These are phyloP conservation scores for Noctua janthina DNA, from an alignment of 2,888 invertebrate species.

Conservation along the genomic window DNA sequence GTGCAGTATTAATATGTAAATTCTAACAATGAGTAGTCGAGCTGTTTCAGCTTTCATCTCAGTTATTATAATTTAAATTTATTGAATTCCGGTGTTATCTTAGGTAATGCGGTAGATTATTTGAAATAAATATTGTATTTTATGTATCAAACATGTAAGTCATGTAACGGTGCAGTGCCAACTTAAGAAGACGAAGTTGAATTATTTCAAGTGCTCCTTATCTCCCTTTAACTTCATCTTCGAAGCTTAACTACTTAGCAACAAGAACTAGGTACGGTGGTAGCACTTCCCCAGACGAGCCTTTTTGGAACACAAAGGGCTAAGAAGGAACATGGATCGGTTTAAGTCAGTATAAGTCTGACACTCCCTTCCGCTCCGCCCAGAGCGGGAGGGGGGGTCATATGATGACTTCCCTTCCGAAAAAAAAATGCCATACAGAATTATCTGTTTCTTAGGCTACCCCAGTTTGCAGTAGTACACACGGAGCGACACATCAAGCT, in stretches of 20 bases:
- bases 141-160: no score
- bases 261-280: background rate
- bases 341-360: no score
- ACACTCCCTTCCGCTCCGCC: no score
- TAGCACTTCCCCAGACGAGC: background rate
- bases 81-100: conserved; percentile 29
- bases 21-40: conserved; percentile 41
- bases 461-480: background rate
- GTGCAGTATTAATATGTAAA: conserved; percentile 36
- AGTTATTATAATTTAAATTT: conserved; percentile 34
- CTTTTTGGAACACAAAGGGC: no score
- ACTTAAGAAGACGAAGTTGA: background rate
- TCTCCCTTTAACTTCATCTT: background rate
- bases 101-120: background rate
- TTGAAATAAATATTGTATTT: conserved; percentile 12
- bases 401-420: no score
- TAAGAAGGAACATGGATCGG: no score
- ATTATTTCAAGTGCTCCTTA: background rate
- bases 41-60: conserved; percentile 26
- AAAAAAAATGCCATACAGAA: no score
- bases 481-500: no score
- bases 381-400: no score
- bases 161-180: no score
- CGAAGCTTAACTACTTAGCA: background rate
- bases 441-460: background rate